Conservation (phyloP, 2,113 vertebrate species). For the Pyrgilauda ruficollis region DNA sequence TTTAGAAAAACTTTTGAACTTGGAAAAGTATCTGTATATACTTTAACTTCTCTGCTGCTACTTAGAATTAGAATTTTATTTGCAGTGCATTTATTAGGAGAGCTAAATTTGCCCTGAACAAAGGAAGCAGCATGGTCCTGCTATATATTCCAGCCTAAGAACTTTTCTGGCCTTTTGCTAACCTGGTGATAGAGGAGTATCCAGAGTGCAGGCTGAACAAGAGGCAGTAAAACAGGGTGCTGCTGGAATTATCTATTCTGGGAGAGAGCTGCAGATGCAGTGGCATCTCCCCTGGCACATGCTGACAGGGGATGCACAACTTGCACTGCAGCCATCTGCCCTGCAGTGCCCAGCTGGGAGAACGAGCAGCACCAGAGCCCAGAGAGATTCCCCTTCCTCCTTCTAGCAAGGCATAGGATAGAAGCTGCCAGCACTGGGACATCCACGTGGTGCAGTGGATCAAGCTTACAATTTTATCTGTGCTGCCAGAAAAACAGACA, state of each 20-base stretch:
- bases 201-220: fast-evolving
- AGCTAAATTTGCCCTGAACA: neutral
- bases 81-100: neutral
- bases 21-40: neutral
- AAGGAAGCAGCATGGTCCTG: neutral
- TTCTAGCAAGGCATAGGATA: neutral
- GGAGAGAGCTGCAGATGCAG: neutral
- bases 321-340: neutral
- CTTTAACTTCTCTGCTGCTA: neutral
- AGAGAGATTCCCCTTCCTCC: neutral
- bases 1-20: neutral
- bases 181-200: neutral
- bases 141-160: neutral
- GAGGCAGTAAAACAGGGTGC: neutral
- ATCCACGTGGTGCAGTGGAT: neutral
- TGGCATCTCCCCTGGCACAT: neutral
- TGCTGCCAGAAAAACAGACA: neutral
- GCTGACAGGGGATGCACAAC: neutral
- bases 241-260: neutral
- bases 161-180: neutral
- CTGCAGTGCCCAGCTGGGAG: neutral
- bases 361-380: neutral
- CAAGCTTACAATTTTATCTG: neutral
- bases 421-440: neutral
- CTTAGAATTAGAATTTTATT: neutral